These are phyloP conservation scores for Hippocampus guttulatus DNA, from an alignment of 2,113 vertebrate species.

Conservation along the genomic window DNA sequence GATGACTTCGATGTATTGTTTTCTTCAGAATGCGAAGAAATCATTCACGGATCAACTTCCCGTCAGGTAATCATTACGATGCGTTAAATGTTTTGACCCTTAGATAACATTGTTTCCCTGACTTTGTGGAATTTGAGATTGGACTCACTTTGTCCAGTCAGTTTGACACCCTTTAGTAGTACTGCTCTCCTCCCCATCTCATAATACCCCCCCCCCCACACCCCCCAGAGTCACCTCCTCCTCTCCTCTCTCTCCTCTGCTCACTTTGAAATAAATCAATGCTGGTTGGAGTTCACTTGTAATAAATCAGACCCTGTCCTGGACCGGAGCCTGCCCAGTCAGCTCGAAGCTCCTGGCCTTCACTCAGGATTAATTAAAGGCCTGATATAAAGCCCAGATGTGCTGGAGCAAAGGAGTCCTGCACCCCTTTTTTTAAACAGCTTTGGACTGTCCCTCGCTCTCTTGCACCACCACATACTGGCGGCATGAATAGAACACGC, in stretches of 20 bases:
- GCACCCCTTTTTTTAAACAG: slow-evolving; percentile 53
- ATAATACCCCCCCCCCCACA: slow-evolving; percentile 69
- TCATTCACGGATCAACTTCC: neutral
- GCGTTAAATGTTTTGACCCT: neutral
- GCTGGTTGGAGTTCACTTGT: slow-evolving; percentile 89
- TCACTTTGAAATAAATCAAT: slow-evolving; percentile 97
- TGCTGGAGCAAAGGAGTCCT: slow-evolving; percentile 81
- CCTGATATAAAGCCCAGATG: slow-evolving; percentile 99
- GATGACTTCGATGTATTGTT: neutral
- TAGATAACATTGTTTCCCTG: neutral
- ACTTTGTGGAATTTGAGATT: neutral
- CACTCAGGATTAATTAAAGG: slow-evolving; percentile 99
- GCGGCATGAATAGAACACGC: slow-evolving; percentile 17
- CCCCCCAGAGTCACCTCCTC: slow-evolving; percentile 42
- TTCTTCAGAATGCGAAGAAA: neutral
- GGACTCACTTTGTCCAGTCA: slow-evolving; percentile 39
- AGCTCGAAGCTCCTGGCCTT: slow-evolving; percentile 98
- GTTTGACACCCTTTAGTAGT: slow-evolving; percentile 10
- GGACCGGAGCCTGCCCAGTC: slow-evolving; percentile 98
- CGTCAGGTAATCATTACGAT: neutral
- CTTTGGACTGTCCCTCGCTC: slow-evolving; percentile 20
- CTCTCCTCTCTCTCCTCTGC: slow-evolving; percentile 64
- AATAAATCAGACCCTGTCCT: slow-evolving; percentile 98
- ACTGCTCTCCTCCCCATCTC: slow-evolving; percentile 52
- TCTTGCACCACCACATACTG: slow-evolving; percentile 15